Base-by-base conservation (phyloP, 2,888 invertebrate genomes). In the Orchestes rusci region DNA sequence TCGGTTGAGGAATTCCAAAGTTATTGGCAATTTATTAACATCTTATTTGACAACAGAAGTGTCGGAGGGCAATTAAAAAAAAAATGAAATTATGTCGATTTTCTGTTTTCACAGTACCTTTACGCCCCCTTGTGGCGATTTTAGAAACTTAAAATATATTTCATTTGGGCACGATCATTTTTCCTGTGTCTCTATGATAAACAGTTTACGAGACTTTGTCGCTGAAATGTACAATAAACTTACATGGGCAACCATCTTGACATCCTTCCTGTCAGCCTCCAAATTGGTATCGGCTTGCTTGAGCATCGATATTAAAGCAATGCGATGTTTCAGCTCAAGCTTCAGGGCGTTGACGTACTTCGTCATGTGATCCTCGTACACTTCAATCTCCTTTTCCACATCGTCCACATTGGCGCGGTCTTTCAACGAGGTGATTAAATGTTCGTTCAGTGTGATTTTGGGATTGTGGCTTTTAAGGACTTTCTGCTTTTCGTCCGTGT, bases 161-260 rank as follows among this genome's bases (percentile, higher is more conserved):
- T n/a, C n/a, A n/a, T n/a, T n/a, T n/a, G n/a, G n/a, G n/a, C n/a
- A n/a, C n/a, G n/a, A n/a, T n/a, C n/a, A n/a, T n/a, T n/a, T n/a
- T n/a, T n/a, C n/a, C n/a, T n/a, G n/a, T n/a, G n/a, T n/a, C n/a
- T n/a, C n/a, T n/a, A n/a, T n/a, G n/a, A n/a, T n/a, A n/a, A n/a
- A n/a, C n/a, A n/a, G n/a, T n/a, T n/a, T n/a, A n/a, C n/a, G n/a
- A n/a, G n/a, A n/a, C n/a, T n/a, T n/a, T n/a, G n/a, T n/a, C n/a
- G n/a, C n/a, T n/a, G n/a, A n/a, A n/a, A n/a, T n/a, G n/a, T n/a
- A n/a, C n/a, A n/a, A n/a, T n/a, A n/a, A n/a, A n/a, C 86, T 81
- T 70, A 94, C 95, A 75, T 89, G 92, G 46, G 89, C 88, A 17
- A 96, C 95, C 50, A 95, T 84, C 74, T 92, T 93, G 10, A 95